A percentile compares a stretch with the other conserved stretches of the same genome.
Conservation (phyloP, 2,888 invertebrate species). For the Andrena haemorrhoa region DNA sequence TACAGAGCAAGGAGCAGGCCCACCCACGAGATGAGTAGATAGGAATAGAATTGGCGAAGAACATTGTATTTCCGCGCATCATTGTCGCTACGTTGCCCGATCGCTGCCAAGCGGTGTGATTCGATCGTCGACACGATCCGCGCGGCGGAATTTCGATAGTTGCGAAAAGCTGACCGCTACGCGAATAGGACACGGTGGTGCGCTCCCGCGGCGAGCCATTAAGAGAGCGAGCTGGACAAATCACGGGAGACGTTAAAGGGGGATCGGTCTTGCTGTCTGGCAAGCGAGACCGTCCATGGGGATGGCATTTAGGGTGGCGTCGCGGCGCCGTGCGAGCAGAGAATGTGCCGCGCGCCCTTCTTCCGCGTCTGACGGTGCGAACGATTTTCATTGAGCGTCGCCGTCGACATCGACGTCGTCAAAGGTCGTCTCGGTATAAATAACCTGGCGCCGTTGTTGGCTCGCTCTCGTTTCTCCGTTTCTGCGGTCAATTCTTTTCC, state of each 20-base stretch:
- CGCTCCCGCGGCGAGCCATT: not conserved
- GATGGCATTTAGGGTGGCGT: constrained; percentile 61
- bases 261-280: constrained; percentile 14
- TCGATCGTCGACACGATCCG: not conserved
- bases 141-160: not conserved
- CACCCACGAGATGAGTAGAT: not conserved
- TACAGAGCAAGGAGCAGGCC: not conserved
- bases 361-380: constrained; percentile 62
- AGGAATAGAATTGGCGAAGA: constrained; percentile 40
- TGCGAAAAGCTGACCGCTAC: not conserved
- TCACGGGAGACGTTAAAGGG: not conserved
- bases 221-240: not conserved
- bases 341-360: constrained; percentile 47
- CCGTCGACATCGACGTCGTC: constrained; percentile 69
- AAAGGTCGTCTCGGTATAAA: constrained; percentile 80
- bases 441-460: constrained; percentile 77
- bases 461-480: constrained; percentile 61
- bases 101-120: not conserved
- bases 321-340: constrained; percentile 47
- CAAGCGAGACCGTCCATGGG: constrained; percentile 23
- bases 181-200: not conserved
- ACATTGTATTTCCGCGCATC: constrained; percentile 13
- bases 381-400: constrained; percentile 71
- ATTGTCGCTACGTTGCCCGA: constrained; percentile 30
- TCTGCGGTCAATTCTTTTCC: constrained; percentile 58